Conservation (phyloP, 2,888 invertebrate genomes). For the Galeruca laticollis region DNA sequence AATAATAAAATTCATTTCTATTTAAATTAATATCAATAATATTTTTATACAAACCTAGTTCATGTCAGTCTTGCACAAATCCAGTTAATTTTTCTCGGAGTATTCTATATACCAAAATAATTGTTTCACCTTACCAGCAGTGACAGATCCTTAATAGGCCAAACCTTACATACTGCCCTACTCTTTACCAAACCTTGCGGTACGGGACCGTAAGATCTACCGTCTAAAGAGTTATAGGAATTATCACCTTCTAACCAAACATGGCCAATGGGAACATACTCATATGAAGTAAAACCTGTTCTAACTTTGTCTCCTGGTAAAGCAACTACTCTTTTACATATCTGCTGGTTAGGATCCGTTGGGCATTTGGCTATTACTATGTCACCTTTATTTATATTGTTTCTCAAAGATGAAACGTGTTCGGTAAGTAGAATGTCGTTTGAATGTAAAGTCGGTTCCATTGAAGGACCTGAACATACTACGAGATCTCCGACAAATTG, state of each 20-base stretch:
- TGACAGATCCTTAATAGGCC: conserved; percentile 70
- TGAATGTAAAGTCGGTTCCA: conserved; percentile 90
- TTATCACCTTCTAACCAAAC: conserved; percentile 96
- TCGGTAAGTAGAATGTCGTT: conserved; percentile 88
- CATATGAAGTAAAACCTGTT: conserved; percentile 61
- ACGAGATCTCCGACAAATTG: conserved; percentile 89
- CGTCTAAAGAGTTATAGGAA: conserved; percentile 85
- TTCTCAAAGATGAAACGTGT: conserved; percentile 77
- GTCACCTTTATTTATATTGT: conserved; percentile 80
- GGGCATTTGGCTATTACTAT: conserved; percentile 88
- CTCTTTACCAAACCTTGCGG: conserved; percentile 87
- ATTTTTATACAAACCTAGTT: too few species aligned
- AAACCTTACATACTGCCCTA: conserved; percentile 83
- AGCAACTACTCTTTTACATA: conserved; percentile 87
- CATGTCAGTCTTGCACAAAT: too few species aligned
- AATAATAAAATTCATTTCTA: too few species aligned
- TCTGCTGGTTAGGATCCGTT: conserved; percentile 81
- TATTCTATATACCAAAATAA: background rate
- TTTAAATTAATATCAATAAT: too few species aligned
- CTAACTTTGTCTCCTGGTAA: conserved; percentile 81
- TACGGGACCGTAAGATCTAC: conserved; percentile 88
- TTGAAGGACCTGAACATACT: conserved; percentile 92
- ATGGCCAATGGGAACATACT: conserved; percentile 83
- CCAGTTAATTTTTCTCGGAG: too few species aligned
- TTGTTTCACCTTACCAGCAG: conserved; percentile 25